Evolutionary conservation across 2,888 invertebrate species (phyloP).

Genomic region (Blera fallax): DNA sequence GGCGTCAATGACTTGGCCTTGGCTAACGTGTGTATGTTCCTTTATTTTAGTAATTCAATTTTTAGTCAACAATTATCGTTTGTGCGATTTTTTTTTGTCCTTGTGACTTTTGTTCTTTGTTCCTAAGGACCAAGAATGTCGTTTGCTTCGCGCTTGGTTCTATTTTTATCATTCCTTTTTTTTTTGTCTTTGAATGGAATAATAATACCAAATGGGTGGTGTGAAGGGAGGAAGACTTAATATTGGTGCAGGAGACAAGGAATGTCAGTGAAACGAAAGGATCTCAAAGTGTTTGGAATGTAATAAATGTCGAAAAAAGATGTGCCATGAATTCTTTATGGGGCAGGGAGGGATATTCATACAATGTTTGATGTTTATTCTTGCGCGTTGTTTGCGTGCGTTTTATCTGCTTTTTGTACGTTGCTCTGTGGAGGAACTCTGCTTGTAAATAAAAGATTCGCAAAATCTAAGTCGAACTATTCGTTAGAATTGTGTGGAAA

Average conservation of each 20-base stretch:
- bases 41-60: constrained; percentile 41
- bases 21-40: neutral
- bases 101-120: constrained; percentile 28
- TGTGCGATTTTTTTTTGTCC: constrained; percentile 25
- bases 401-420: neutral
- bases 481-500: too few species aligned
- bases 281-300: constrained; percentile 72
- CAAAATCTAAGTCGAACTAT: too few species aligned
- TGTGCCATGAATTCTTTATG: constrained; percentile 72
- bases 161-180: constrained; percentile 24
- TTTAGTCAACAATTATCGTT: constrained; percentile 48
- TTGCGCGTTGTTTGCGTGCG: neutral
- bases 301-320: constrained; percentile 74
- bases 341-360: constrained; percentile 54
- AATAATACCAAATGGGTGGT: constrained; percentile 9
- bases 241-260: constrained; percentile 3
- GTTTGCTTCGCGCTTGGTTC: constrained; percentile 17
- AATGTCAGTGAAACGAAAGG: constrained; percentile 16
- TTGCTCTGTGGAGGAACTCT: neutral
- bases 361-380: constrained; percentile 22
- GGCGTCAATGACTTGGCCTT: constrained; percentile 34
- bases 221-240: neutral
- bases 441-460: too few species aligned
- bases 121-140: constrained; percentile 22
- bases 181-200: constrained; percentile 21